A percentile compares a stretch with the other conserved stretches of the same genome.
phyloP scores from a whole-genome alignment of 2,113 vertebrate genomes.

The Cyanoramphus novaezelandiae region DNA sequence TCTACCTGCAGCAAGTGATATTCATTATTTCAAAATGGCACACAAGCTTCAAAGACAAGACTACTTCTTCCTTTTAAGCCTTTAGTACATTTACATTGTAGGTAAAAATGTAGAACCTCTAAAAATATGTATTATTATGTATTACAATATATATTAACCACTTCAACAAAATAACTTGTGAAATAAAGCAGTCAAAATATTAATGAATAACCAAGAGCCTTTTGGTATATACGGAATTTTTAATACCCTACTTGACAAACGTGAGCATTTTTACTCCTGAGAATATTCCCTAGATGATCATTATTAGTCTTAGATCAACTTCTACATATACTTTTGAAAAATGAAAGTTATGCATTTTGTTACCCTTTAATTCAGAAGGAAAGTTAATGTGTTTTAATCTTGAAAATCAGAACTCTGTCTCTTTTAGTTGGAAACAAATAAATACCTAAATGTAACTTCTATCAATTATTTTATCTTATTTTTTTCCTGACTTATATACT shows the following conservation, averaged over 20 bases:
- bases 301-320: not conserved
- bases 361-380: not conserved
- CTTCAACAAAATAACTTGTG: not conserved
- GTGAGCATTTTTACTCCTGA: not conserved
- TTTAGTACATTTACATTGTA: not conserved
- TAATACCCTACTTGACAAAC: not conserved
- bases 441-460: not conserved
- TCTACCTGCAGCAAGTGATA: not conserved
- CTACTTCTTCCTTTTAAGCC: not conserved
- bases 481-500: not conserved
- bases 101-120: not conserved
- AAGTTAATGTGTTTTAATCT: not conserved
- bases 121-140: not conserved
- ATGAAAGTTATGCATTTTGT: not conserved
- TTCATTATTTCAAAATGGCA: not conserved
- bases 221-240: not conserved
- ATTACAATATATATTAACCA: not conserved
- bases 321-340: not conserved
- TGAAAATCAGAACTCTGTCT: not conserved
- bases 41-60: not conserved
- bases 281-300: not conserved
- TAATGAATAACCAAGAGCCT: not conserved
- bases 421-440: not conserved
- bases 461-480: not conserved
- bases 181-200: not conserved